Base-by-base conservation (phyloP, 2,888 invertebrate genomes). In the Nomada fabriciana region DNA sequence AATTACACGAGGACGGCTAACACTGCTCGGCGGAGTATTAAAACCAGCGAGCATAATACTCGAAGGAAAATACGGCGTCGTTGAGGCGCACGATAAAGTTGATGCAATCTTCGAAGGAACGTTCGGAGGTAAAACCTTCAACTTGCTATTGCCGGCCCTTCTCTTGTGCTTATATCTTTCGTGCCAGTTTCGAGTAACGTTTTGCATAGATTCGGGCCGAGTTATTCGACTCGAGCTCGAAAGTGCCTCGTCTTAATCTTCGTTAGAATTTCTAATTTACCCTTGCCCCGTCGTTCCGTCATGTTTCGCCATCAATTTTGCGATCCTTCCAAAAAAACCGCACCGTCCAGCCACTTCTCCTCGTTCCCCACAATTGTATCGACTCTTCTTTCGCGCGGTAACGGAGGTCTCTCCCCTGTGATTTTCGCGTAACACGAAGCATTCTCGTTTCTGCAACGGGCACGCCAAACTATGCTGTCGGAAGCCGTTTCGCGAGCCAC, bases 251-350 rank as follows among this genome's bases (percentile, higher is more conserved):
- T 43, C 83, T 84, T 86, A 82, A 89, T 88, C 86, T 89, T 90
- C 90, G 86, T 91, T 89, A 89, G 89, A 91, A 90, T 89, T 90
- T 90, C 88, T 89, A 90, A 90, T 91, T 90, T 85, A 71, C 80
- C 64, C 15, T 13, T 25, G 53, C 10, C 60, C 23, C 59, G 25
- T 68, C 55, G 57, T 69, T 13, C 36, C 52, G 52, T 42, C n/a
- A 63, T 70, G 73, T 73, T 69, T 57, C 73, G 55, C 25, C 50
- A 4, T 52, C 20, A 47, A 47, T 57, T 75, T 47, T 42, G 43
- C 69, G 59, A 59, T 77, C 53, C 60, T 50, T 50, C 68, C 29
- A 68, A 50, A 61, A 42, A 11, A 63, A 10, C 23, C 11, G 13
- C 29, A 23, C 9, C 20, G 11, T 18, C 9, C 10, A 47, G 15